These are phyloP conservation scores for Coryphaenoides rupestris DNA, from an alignment of 2,113 vertebrate species.

Conservation along the genomic window DNA sequence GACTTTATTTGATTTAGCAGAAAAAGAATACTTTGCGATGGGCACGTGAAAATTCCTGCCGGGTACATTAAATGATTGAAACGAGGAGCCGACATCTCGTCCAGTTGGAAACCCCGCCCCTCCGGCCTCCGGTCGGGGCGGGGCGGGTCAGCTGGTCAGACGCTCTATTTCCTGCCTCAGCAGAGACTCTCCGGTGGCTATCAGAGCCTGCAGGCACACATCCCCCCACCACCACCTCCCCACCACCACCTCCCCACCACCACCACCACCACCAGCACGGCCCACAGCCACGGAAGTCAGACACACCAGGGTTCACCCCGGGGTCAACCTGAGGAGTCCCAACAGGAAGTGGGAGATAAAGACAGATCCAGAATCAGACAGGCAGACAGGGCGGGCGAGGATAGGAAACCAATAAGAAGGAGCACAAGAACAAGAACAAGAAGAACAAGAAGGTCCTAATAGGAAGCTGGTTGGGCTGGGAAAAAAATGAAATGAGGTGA, in stretches of 20 bases:
- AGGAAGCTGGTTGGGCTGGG: too few species aligned
- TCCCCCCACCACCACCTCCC: too few species aligned
- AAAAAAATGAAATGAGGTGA: too few species aligned
- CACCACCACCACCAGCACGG: too few species aligned
- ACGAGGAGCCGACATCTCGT: too few species aligned
- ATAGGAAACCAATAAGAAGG: constrained; percentile 7
- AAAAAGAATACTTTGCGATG: too few species aligned
- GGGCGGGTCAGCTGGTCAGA: constrained; percentile 36
- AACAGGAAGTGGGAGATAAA: constrained; percentile 35
- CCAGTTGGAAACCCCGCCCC: constrained; percentile 26
- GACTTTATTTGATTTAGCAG: too few species aligned
- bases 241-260: too few species aligned
- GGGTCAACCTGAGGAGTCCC: constrained; percentile 40
- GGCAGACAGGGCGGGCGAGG: not conserved
- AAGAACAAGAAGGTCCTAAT: not conserved
- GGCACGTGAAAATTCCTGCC: too few species aligned
- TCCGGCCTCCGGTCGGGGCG: constrained; percentile 42
- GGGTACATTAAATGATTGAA: too few species aligned
- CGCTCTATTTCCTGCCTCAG: too few species aligned
- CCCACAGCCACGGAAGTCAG: not conserved
- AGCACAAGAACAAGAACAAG: constrained; percentile 14
- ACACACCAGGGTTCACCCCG: constrained; percentile 51
- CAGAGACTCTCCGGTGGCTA: too few species aligned
- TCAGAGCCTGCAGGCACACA: not conserved
- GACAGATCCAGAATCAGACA: constrained; percentile 25